Conservation (phyloP, 2,888 invertebrate species). For the Calameuta idolon region DNA sequence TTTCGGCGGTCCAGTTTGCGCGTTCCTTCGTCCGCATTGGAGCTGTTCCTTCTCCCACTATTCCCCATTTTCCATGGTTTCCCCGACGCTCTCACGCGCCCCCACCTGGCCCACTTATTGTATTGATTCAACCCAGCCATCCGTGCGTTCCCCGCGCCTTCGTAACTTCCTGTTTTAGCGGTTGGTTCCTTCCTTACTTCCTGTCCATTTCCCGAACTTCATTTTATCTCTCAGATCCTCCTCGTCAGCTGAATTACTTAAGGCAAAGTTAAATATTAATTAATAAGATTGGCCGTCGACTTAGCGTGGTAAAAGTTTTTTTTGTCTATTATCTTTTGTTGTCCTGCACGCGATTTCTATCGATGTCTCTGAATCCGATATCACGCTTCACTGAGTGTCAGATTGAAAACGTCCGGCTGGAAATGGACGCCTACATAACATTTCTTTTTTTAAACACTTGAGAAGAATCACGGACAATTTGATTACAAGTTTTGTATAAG, state of each 20-base stretch:
- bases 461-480: neutral
- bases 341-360: neutral
- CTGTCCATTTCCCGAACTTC: slow-evolving; percentile 2
- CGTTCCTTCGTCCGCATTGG: slow-evolving; percentile 45
- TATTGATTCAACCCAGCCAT: slow-evolving; percentile 64
- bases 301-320: neutral
- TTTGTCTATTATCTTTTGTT: neutral
- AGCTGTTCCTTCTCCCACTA: slow-evolving; percentile 10
- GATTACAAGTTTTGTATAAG: neutral
- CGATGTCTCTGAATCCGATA: neutral
- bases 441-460: neutral
- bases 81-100: slow-evolving; percentile 52
- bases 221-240: neutral
- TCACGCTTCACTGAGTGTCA: neutral
- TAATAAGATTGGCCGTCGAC: neutral
- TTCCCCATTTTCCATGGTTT: slow-evolving; percentile 8
- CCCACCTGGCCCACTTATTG: slow-evolving; percentile 64
- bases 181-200: slow-evolving; percentile 31
- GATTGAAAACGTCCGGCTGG: neutral
- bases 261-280: neutral
- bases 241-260: neutral
- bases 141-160: slow-evolving; percentile 46
- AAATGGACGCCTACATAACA: neutral
- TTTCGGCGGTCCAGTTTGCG: slow-evolving; percentile 43
- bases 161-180: slow-evolving; percentile 34